These are phyloP conservation scores for Condylura cristata DNA, from an alignment of 2,113 vertebrate species.

Conservation along the genomic window DNA sequence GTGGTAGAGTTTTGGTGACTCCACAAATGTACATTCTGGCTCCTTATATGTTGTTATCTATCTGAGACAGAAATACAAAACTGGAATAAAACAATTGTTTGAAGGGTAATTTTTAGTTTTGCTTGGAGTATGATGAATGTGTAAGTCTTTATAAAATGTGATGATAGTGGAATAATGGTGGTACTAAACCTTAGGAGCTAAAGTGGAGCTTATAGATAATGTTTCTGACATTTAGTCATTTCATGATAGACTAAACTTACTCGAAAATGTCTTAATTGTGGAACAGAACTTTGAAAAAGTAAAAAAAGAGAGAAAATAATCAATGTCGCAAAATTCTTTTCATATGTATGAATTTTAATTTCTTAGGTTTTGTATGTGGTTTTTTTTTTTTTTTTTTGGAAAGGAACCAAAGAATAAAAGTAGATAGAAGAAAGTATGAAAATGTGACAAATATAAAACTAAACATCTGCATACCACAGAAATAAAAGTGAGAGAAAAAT, in stretches of 20 bases:
- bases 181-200: neutral
- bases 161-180: neutral
- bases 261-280: neutral
- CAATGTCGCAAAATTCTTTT: neutral
- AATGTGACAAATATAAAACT: conserved; percentile 63
- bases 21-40: neutral
- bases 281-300: neutral
- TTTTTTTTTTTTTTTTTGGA: conserved; percentile 37
- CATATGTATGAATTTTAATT: conserved; percentile 41
- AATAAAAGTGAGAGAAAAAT: conserved; percentile 56
- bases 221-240: neutral
- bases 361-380: conserved; percentile 37
- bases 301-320: neutral
- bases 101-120: neutral
- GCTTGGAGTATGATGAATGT: neutral
- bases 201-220: neutral
- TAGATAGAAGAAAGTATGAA: conserved; percentile 18
- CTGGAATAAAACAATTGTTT: neutral
- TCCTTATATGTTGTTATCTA: neutral
- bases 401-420: conserved; percentile 32
- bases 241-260: neutral
- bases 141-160: neutral
- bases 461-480: conserved; percentile 50
- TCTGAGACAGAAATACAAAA: neutral
- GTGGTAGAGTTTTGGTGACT: neutral